Percentiles rank a stretch among this genome's conserved stretches.
Conservation (phyloP, 2,113 vertebrate genomes). For the Tachysurus vachellii region DNA sequence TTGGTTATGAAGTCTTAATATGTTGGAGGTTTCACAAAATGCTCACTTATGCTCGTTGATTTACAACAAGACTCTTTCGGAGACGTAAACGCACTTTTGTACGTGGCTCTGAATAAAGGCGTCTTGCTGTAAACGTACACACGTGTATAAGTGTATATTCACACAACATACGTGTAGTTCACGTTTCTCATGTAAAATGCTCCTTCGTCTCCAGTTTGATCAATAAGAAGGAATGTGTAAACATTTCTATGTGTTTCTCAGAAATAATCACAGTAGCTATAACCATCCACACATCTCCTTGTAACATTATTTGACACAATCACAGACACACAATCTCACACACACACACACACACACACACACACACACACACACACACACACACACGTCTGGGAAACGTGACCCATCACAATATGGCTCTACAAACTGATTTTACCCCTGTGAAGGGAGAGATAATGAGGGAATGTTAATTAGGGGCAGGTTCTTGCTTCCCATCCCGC, state of each 20-base stretch:
- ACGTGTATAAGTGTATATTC: too few species aligned
- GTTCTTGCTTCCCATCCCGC: not conserved
- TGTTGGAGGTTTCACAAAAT: too few species aligned
- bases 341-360: too few species aligned
- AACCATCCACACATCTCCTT: not conserved
- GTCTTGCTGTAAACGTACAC: too few species aligned
- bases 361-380: not conserved
- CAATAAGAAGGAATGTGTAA: not conserved
- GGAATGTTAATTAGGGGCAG: not conserved
- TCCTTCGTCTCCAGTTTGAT: not conserved
- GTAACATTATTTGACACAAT: not conserved
- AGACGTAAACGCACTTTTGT: too few species aligned
- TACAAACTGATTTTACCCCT: not conserved
- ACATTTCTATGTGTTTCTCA: too few species aligned
- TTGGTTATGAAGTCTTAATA: too few species aligned
- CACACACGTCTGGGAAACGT: not conserved
- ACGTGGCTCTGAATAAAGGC: too few species aligned
- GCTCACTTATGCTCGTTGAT: too few species aligned
- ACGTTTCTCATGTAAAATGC: too few species aligned
- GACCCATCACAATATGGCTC: not conserved
- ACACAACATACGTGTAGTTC: not conserved
- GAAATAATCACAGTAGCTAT: not conserved
- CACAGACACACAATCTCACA: too few species aligned
- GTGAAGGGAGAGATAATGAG: not conserved
- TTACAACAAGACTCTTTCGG: too few species aligned